A percentile compares a stretch with the other conserved stretches of the same genome.
phyloP scores from a whole-genome alignment of 2,797 vertebrate genomes.

The Amblyraja radiata region DNA sequence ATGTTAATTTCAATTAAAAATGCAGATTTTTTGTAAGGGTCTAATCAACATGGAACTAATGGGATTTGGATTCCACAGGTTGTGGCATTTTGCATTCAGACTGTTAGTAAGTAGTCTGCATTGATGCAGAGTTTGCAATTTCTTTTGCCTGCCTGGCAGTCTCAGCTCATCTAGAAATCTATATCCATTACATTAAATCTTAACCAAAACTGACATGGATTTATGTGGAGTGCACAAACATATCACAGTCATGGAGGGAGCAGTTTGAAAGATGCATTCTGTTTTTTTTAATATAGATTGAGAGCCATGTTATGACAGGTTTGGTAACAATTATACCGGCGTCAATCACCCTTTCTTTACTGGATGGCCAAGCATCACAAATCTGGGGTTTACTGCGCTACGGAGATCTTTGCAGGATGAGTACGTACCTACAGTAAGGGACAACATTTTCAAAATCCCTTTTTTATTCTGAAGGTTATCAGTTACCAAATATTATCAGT shows the following conservation, averaged over 20 bases:
- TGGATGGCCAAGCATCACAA: neutral
- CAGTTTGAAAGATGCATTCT: neutral
- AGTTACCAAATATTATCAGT: too few species aligned
- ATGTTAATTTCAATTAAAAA: conserved; percentile 38
- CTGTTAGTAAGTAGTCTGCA: conserved; percentile 8
- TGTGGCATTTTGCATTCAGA: conserved; percentile 35
- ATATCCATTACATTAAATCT: conserved; percentile 32
- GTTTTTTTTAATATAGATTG: neutral
- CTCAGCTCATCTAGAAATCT: conserved; percentile 10
- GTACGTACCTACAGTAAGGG: neutral
- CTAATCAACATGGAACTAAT: conserved; percentile 24
- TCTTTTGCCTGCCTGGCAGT: conserved; percentile 11
- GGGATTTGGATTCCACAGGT: conserved; percentile 32
- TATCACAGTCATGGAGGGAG: conserved; percentile 9
- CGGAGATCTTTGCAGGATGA: neutral
- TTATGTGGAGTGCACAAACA: conserved; percentile 25
- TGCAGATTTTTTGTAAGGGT: conserved; percentile 32
- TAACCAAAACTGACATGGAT: conserved; percentile 24
- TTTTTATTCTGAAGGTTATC: neutral
- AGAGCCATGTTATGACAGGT: conserved; percentile 25
- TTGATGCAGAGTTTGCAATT: conserved; percentile 16
- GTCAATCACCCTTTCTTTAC: neutral
- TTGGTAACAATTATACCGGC: neutral
- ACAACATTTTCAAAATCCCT: neutral
- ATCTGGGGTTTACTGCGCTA: neutral